A percentile compares a stretch with the other conserved stretches of the same genome.
These are phyloP conservation scores for Melanargia galathea DNA, from an alignment of 2,888 invertebrate species.

Conservation along the genomic window DNA sequence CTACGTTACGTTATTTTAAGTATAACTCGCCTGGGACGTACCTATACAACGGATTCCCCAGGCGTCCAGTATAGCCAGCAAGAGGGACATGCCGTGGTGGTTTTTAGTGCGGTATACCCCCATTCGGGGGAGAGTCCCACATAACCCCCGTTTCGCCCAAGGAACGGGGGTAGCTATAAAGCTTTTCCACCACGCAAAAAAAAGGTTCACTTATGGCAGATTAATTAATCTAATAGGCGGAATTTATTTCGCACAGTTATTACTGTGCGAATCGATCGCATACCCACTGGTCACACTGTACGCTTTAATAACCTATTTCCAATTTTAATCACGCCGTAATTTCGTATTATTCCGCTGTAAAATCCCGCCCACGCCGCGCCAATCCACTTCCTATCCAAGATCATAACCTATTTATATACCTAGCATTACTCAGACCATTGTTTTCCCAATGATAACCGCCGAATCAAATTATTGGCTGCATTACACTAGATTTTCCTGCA, in stretches of 20 bases:
- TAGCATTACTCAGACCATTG: conserved; percentile 62
- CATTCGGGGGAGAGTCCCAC: no score
- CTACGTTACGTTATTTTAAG: no score
- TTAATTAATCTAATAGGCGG: not conserved
- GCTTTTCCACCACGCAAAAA: no score
- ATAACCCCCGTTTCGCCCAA: no score
- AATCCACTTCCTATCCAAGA: conserved; percentile 53
- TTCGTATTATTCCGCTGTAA: conserved; percentile 29
- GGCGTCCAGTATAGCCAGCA: no score
- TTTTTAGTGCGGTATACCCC: no score
- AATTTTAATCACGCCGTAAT: conserved; percentile 31
- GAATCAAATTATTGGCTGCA: conserved; percentile 77
- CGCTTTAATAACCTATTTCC: conserved; percentile 21
- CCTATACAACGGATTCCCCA: no score
- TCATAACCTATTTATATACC: conserved; percentile 59
- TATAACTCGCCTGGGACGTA: no score
- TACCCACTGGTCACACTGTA: not conserved
- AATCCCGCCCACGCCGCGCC: conserved; percentile 54
- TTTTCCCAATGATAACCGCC: conserved; percentile 74
- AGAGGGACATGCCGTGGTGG: no score
- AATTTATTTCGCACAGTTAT: conserved; percentile 7
- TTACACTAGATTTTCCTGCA: conserved; percentile 43
- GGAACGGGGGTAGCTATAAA: no score
- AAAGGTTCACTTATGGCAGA: not conserved
- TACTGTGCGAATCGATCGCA: not conserved